Evolutionary conservation across 2,797 vertebrate species (phyloP).

Genomic region (Parambassis ranga): DNA sequence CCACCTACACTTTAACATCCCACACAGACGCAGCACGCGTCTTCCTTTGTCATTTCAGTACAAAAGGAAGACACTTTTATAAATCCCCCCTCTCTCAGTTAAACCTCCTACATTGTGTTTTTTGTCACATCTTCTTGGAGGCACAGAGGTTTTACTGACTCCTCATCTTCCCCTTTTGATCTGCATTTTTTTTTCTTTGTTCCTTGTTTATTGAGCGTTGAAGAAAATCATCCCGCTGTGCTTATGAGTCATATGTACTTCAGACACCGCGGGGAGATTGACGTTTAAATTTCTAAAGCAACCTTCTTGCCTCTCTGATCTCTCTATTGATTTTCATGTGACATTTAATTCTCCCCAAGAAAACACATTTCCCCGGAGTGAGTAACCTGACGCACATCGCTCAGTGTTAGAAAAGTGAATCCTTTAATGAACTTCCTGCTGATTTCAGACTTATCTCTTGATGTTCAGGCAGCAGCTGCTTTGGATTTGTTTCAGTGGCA

Average conservation of each 20-base stretch:
- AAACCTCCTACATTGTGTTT: constrained; percentile 16
- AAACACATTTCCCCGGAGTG: neutral
- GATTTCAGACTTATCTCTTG: too few species aligned
- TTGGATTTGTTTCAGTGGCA: too few species aligned
- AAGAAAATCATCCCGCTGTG: constrained; percentile 5
- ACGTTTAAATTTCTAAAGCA: neutral
- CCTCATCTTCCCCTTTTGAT: neutral
- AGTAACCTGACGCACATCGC: neutral
- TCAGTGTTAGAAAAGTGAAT: neutral
- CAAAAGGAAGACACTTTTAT: constrained; percentile 24
- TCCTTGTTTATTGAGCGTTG: neutral
- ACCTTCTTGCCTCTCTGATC: neutral
- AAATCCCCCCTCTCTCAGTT: constrained; percentile 14
- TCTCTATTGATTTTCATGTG: constrained; percentile 15
- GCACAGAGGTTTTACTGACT: neutral
- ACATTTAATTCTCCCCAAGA: constrained; percentile 10
- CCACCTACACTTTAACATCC: constrained; percentile 22
- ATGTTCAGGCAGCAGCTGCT: too few species aligned
- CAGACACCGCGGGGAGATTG: neutral
- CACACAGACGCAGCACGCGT: constrained; percentile 5
- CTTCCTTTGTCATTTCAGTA: constrained; percentile 11
- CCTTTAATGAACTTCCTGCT: neutral
- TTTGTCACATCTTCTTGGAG: neutral
- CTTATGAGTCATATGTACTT: constrained; percentile 30
- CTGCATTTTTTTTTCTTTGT: neutral